Conservation (phyloP, 1,140 invertebrate species). For the Coptotermes formosanus region DNA sequence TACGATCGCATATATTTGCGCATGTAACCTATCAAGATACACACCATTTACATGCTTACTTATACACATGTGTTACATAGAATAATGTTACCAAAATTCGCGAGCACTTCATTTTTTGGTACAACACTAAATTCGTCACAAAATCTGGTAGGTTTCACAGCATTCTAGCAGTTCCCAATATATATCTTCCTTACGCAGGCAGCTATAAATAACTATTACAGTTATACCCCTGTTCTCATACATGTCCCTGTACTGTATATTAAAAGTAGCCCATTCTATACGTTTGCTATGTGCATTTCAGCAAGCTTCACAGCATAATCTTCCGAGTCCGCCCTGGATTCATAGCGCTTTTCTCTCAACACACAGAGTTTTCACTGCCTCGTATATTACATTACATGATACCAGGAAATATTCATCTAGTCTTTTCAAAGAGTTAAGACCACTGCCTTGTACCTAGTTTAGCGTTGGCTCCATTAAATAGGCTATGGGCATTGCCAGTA, state of each 20-base stretch:
- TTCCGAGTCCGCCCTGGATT: background rate
- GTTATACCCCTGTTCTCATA: too few relatives aligned
- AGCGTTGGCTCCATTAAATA: background rate
- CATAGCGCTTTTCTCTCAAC: background rate
- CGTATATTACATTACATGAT: conserved; percentile 3
- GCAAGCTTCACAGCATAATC: background rate
- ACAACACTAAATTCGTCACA: too few relatives aligned
- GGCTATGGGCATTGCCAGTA: background rate
- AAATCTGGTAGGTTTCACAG: too few relatives aligned
- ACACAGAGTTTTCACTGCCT: background rate
- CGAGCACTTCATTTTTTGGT: too few relatives aligned
- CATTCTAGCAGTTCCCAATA: too few relatives aligned
- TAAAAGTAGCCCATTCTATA: background rate
- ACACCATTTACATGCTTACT: too few relatives aligned
- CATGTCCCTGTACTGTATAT: background rate
- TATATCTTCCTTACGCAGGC: too few relatives aligned
- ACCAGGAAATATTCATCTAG: conserved; percentile 7
- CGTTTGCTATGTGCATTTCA: background rate
- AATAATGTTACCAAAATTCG: too few relatives aligned
- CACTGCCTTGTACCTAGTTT: conserved; percentile 17
- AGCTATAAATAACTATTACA: too few relatives aligned
- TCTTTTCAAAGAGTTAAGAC: conserved; percentile 18
- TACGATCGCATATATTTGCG: too few relatives aligned
- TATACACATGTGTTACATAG: too few relatives aligned
- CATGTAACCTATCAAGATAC: too few relatives aligned